Percentiles rank a stretch among this genome's conserved stretches.
Conservation (phyloP, 2,888 invertebrate species). For the Anagyrus pseudococci region DNA sequence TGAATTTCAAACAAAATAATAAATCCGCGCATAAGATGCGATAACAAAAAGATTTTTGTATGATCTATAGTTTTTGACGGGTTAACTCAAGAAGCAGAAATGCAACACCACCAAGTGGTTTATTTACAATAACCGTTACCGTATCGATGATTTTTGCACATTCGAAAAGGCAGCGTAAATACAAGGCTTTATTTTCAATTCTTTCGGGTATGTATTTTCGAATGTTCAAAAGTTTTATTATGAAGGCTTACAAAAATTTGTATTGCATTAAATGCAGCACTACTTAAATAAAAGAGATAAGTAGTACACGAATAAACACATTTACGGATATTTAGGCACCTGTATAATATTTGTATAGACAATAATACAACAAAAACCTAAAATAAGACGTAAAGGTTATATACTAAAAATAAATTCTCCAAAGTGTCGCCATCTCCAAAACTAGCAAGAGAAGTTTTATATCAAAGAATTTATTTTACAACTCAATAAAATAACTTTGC, state of each 20-base stretch:
- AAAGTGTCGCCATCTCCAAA: too few relatives aligned
- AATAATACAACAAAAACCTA: too few relatives aligned
- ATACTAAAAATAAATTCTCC: too few relatives aligned
- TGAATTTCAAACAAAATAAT: constrained; percentile 24
- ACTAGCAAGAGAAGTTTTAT: too few relatives aligned
- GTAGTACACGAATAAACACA: constrained; percentile 9
- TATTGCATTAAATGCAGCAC: constrained; percentile 35
- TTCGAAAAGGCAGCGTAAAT: constrained; percentile 3
- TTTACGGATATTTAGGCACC: too few relatives aligned
- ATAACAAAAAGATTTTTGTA: constrained; percentile 47
- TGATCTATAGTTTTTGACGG: constrained; percentile 16
- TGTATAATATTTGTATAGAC: too few relatives aligned
- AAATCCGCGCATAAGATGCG: constrained; percentile 52
- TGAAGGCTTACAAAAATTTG: constrained; percentile 14
- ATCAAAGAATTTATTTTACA: too few relatives aligned
- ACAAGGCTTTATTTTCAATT: neutral
- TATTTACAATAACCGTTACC: constrained; percentile 37
- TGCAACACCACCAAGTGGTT: constrained; percentile 49
- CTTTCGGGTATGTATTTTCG: neutral
- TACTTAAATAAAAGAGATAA: constrained; percentile 11
- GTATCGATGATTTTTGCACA: constrained; percentile 7
- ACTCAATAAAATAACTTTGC: too few relatives aligned
- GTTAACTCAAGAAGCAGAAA: constrained; percentile 12
- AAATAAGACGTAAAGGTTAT: too few relatives aligned
- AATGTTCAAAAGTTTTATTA: constrained; percentile 14